Evolutionary conservation across 37 sponge, comb jelly and placozoan genomes (phyloP).

Genomic region (Crambe crambe): DNA sequence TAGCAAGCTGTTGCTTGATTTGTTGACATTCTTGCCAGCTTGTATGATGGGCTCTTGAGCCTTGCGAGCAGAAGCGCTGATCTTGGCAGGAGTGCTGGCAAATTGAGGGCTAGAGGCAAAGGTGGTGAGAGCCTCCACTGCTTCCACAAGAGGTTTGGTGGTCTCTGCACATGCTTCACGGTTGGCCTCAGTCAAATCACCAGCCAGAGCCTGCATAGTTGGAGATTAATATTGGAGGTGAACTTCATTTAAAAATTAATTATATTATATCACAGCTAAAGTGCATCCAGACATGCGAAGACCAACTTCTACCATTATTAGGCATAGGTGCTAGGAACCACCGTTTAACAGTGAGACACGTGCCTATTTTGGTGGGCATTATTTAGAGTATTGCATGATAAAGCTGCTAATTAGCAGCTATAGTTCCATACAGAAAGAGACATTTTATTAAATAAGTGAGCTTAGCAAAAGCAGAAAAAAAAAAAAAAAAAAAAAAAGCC

Average conservation of each 20-base stretch:
- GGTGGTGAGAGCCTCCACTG: conserved; percentile 90
- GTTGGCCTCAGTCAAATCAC: conserved; percentile 73
- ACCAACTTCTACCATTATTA: too few species aligned
- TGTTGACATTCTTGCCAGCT: conserved; percentile 79
- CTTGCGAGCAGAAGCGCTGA: conserved; percentile 76
- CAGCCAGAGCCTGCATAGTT: conserved; percentile 70
- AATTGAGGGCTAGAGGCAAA: conserved; percentile 96
- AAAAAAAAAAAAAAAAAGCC: too few species aligned
- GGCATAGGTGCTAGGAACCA: too few species aligned
- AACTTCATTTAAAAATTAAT: not conserved
- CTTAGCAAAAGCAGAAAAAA: too few species aligned
- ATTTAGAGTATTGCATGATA: too few species aligned
- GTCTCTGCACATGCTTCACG: conserved; percentile 80
- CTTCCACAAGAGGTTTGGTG: conserved; percentile 92
- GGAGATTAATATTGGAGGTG: not conserved
- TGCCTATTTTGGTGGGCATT: too few species aligned
- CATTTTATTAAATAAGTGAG: too few species aligned
- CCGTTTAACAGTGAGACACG: too few species aligned
- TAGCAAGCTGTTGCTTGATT: conserved; percentile 75
- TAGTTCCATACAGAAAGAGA: too few species aligned
- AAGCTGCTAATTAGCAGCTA: too few species aligned
- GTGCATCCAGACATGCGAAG: too few species aligned
- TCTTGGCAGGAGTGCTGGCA: conserved; percentile 88
- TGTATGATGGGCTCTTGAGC: conserved; percentile 64
- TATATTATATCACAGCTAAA: not conserved